Conservation (phyloP, 2,113 vertebrate genomes). For the Istiophorus platypterus region DNA sequence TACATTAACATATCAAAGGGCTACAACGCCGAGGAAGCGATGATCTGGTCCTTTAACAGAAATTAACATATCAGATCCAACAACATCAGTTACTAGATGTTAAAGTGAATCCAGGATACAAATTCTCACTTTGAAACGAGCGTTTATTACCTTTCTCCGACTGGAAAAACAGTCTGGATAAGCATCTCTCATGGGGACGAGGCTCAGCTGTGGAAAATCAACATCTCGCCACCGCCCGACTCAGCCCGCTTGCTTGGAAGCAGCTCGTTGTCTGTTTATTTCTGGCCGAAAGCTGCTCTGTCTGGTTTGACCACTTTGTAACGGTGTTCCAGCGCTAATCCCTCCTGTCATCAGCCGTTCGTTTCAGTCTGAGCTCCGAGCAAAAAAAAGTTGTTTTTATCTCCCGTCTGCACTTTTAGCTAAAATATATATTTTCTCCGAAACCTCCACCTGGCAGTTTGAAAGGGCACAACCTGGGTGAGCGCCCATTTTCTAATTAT, state of each 20-base stretch:
- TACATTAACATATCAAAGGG: slow-evolving; percentile 22
- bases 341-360: not conserved
- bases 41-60: not conserved
- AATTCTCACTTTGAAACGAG: not conserved
- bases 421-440: slow-evolving; percentile 9
- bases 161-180: not conserved
- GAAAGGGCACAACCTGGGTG: slow-evolving; percentile 19
- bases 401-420: slow-evolving; percentile 7
- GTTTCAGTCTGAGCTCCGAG: not conserved
- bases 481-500: slow-evolving; percentile 26
- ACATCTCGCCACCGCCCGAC: too few species aligned
- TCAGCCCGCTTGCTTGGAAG: too few species aligned
- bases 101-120: not conserved
- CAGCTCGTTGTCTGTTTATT: too few species aligned
- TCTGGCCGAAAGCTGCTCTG: too few species aligned
- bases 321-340: too few species aligned
- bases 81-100: not conserved
- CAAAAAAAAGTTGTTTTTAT: not conserved
- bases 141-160: too few species aligned
- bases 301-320: too few species aligned
- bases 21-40: not conserved
- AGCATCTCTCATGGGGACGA: too few species aligned
- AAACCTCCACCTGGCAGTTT: slow-evolving; percentile 37
- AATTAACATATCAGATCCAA: slow-evolving; percentile 8
- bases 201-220: too few species aligned